Percentiles rank a stretch among this genome's conserved stretches.
These are phyloP conservation scores for Psittacus erithacus DNA, from an alignment of 2,113 vertebrate genomes.

Conservation along the genomic window DNA sequence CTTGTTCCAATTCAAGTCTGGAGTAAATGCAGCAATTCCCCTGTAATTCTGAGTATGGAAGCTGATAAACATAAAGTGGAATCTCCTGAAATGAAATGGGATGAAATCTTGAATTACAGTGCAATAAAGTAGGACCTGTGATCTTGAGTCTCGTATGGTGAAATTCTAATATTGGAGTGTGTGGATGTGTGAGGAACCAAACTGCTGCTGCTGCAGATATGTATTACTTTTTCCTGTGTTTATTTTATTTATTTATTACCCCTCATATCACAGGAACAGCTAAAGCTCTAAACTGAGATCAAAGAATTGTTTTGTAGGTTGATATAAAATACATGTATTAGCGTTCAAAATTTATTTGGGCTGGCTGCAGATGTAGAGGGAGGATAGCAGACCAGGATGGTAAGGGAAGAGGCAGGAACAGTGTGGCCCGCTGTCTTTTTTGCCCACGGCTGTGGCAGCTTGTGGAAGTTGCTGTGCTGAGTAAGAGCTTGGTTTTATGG, in stretches of 20 bases:
- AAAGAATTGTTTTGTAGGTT: background rate
- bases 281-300: background rate
- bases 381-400: background rate
- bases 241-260: background rate
- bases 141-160: background rate
- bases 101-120: background rate
- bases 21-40: background rate
- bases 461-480: background rate
- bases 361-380: background rate
- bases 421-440: background rate
- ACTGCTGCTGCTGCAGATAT: background rate
- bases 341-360: background rate
- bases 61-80: background rate
- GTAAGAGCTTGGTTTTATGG: background rate
- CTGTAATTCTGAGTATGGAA: background rate
- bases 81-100: background rate
- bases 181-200: background rate
- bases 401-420: background rate
- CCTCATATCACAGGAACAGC: background rate
- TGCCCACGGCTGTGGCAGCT: fast-evolving
- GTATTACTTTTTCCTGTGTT: background rate
- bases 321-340: background rate
- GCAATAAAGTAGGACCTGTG: background rate
- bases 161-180: background rate
- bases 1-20: background rate